Evolutionary conservation across 2,113 vertebrate species (phyloP).

Genomic region (Mesocricetus auratus): DNA sequence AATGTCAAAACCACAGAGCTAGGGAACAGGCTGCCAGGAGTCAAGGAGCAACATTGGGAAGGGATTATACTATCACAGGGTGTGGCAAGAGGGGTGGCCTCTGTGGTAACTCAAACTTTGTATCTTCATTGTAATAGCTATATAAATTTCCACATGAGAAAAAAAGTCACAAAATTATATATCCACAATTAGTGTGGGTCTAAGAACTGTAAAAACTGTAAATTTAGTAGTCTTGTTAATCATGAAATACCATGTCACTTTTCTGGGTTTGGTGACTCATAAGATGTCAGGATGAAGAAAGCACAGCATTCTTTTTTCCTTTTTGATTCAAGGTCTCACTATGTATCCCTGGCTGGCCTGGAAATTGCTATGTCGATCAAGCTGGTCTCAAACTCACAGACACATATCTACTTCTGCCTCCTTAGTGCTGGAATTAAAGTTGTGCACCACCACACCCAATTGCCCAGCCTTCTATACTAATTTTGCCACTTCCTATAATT

Average conservation of each 20-base stretch:
- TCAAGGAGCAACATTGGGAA: not conserved
- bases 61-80: not conserved
- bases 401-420: not conserved
- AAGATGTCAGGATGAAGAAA: not conserved
- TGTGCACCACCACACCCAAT: not conserved
- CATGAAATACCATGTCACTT: not conserved
- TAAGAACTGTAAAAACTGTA: not conserved
- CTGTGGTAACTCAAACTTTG: not conserved
- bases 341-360: not conserved
- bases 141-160: not conserved
- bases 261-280: not conserved
- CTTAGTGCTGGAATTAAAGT: not conserved
- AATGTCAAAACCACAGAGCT: not conserved
- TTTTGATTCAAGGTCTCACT: not conserved
- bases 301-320: not conserved
- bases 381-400: not conserved
- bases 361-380: not conserved
- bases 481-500: not conserved
- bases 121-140: not conserved
- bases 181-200: not conserved
- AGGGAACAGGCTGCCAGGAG: not conserved
- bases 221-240: not conserved
- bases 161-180: not conserved
- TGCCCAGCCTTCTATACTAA: not conserved
- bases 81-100: not conserved